phyloP scores from a whole-genome alignment of 2,888 invertebrate genomes.

The Pachydiplax longipennis region DNA sequence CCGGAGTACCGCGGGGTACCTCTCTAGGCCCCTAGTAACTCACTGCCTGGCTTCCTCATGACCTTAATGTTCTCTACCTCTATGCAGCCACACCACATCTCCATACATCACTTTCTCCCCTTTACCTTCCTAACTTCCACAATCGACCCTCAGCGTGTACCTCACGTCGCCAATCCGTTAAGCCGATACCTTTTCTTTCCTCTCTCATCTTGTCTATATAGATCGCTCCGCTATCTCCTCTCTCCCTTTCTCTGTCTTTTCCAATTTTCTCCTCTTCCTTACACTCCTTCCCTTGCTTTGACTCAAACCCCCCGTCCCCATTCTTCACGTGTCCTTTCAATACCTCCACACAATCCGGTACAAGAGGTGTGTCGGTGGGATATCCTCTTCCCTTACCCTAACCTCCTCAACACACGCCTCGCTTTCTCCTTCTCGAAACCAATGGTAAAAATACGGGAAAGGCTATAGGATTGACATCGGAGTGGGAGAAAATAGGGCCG shows the following conservation, averaged over 20 bases:
- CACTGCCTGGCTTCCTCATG: background rate
- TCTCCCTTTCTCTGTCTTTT: background rate
- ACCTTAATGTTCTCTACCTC: background rate
- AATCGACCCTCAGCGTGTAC: background rate
- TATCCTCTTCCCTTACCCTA: background rate
- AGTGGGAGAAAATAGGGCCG: background rate
- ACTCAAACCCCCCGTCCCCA: background rate
- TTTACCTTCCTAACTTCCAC: background rate
- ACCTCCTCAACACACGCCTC: background rate
- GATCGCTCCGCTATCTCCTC: background rate
- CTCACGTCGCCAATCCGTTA: background rate
- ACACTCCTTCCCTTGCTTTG: background rate
- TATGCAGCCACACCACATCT: background rate
- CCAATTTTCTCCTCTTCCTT: background rate
- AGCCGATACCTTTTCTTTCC: background rate
- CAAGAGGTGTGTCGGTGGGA: background rate
- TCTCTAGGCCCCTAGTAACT: background rate
- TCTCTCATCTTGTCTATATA: background rate
- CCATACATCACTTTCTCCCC: background rate
- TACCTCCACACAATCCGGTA: conserved; percentile 18
- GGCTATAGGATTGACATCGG: background rate
- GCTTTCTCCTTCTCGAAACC: background rate
- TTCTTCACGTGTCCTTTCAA: background rate
- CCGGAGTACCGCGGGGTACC: background rate
- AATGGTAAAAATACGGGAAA: conserved; percentile 10